Percentiles rank a stretch among this genome's conserved stretches.
Evolutionary conservation across 2,797 vertebrate genomes (phyloP).

Genomic region (Lacerta viridis): DNA sequence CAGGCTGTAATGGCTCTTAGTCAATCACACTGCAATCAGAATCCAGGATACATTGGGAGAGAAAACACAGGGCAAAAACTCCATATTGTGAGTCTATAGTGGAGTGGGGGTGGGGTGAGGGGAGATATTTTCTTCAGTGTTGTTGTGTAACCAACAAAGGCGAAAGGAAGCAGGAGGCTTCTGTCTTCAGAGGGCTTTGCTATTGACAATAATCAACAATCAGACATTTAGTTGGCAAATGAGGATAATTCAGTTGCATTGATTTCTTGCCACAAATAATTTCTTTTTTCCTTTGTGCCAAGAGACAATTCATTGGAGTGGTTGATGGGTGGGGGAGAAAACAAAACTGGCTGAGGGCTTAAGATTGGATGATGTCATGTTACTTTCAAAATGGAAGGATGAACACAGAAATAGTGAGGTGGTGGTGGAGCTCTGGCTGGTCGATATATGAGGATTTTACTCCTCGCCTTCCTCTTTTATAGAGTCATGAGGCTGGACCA

Average conservation of each 20-base stretch:
- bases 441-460: background rate
- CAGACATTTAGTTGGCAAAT: conserved; percentile 71
- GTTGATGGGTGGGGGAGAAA: background rate
- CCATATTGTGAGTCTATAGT: too few species aligned
- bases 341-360: conserved; percentile 36
- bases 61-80: background rate
- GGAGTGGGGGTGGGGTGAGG: background rate
- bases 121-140: background rate
- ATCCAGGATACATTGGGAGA: background rate
- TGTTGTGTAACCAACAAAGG: background rate
- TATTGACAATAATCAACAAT: conserved; percentile 84
- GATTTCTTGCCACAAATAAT: conserved; percentile 70
- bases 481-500: background rate
- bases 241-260: conserved; percentile 72
- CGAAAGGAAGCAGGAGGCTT: conserved; percentile 53
- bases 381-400: background rate
- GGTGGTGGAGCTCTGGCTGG: background rate
- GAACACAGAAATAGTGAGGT: accelerated
- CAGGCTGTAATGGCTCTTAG: too few species aligned
- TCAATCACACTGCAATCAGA: too few species aligned
- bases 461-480: accelerated
- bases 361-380: conserved; percentile 20
- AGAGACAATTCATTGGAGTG: conserved; percentile 28
- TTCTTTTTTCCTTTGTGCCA: conserved; percentile 53
- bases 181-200: conserved; percentile 50